Base-by-base conservation (phyloP, 2,797 vertebrate species). In the Sebastolobus alascanus region DNA sequence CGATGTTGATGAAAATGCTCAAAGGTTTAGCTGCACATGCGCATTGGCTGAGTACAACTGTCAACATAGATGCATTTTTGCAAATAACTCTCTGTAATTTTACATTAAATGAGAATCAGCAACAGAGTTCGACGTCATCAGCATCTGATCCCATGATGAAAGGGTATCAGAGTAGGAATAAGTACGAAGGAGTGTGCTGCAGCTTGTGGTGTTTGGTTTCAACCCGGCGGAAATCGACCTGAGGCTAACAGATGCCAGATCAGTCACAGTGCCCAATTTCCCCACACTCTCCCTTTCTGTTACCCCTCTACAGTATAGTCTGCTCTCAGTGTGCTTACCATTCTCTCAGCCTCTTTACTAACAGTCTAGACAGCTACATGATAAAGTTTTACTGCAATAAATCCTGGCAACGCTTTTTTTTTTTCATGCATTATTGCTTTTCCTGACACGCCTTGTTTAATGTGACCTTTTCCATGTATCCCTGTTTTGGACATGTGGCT, bases 171-270 rank as follows among this genome's bases (percentile, higher is more conserved):
- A 74, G 75, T 58, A 79, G 43, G 13, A 43, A 70, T 56, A 40
- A 82, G 77, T 84, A 68, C 8, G 72, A 31, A 77, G 84, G 63
- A 82, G 88, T 59, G 88, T 59, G 82, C 92, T 81, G 84, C 82
- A 87, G 88, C 79, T 73, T 12, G 64, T 43, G 80, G 88, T 94
- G 89, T 96, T 87, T 16, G 67, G 80, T 96, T 95, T 94, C 95
- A 64, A 50, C 83, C 52, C 43, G 64, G 91, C 87, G 92, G 94
- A 96, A 95, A 95, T 93, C 50, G 87, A 95, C 93, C 94, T 92
- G 92, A 91, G 90, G 93, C 90, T 80, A 95, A 94, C 95, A 96
- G 95, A 96, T 96, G 96, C 94, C 92, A 86, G 94, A 95, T 96
- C 94, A 93, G 94, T 96, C 95, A 95, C 93, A 92, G 89, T 83